A percentile compares a stretch with the other conserved stretches of the same genome.
These are phyloP conservation scores for Panagrolaimus sp. DNA, from an alignment of 1,140 invertebrate genomes.

Conservation along the genomic window DNA sequence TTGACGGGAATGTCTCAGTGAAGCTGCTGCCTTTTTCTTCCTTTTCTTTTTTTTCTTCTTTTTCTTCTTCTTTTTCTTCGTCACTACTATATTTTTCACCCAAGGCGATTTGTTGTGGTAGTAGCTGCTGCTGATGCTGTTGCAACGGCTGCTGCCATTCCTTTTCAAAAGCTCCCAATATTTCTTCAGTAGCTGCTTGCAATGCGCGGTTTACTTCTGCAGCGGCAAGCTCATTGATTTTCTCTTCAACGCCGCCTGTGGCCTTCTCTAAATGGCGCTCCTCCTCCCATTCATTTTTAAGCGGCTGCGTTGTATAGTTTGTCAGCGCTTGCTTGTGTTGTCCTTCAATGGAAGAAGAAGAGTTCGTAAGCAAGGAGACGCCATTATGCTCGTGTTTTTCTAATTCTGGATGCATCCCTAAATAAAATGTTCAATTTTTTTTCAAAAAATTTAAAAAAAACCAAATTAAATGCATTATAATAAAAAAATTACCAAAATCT, in stretches of 20 bases:
- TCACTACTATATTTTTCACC: constrained; percentile 8
- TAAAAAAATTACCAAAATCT: neutral
- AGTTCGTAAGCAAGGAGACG: too few relatives aligned
- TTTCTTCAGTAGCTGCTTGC: neutral
- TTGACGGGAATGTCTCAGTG: neutral
- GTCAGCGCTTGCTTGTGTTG: constrained; percentile 2
- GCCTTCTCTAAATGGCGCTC: neutral
- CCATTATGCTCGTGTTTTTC: constrained; percentile 6
- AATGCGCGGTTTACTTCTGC: constrained; percentile 12
- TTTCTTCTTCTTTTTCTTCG: constrained; percentile 10
- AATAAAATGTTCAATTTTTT: neutral
- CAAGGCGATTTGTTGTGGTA: constrained; percentile 5
- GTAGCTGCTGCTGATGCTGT: constrained; percentile 1
- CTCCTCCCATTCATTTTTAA: constrained; percentile 1
- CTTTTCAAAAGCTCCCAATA: neutral
- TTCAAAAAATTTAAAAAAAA: neutral
- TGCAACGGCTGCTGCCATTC: neutral
- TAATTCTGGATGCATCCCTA: constrained; percentile 3
- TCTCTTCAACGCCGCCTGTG: neutral
- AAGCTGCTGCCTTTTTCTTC: too few relatives aligned
- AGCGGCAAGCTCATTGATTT: constrained; percentile 16
- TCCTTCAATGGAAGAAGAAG: too few relatives aligned
- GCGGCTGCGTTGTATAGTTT: constrained; percentile 11
- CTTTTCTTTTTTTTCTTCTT: too few relatives aligned
- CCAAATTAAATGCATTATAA: neutral